A percentile compares a stretch with the other conserved stretches of the same genome.
Evolutionary conservation across 2,113 vertebrate species (phyloP).

Genomic region (Oryzias celebensis): DNA sequence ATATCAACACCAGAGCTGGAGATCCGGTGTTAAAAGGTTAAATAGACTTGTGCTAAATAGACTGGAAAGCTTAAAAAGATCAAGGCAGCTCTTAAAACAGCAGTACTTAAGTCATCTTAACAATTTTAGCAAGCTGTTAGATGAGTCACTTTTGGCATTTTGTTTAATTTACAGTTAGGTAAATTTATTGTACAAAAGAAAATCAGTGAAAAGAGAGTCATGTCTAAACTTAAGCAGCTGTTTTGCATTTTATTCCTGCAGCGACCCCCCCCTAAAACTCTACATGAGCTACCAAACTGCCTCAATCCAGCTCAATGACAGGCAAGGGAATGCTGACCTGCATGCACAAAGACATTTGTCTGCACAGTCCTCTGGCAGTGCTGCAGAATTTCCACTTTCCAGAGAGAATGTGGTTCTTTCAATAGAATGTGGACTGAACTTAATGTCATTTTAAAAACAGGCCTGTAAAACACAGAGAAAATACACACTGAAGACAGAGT

Average conservation of each 20-base stretch:
- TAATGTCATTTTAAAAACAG: constrained; percentile 22
- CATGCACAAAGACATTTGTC: constrained; percentile 39
- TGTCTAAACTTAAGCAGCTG: too few relatives aligned
- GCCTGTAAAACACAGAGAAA: neutral
- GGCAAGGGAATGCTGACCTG: constrained; percentile 39
- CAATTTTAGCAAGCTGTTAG: too few relatives aligned
- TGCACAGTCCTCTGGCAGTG: constrained; percentile 32
- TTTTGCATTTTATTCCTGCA: constrained; percentile 24
- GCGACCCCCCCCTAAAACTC: constrained; percentile 17
- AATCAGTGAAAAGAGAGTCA: too few relatives aligned
- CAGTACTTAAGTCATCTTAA: too few relatives aligned
- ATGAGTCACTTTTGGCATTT: too few relatives aligned
- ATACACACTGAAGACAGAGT: constrained; percentile 11
- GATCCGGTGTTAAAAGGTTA: too few relatives aligned
- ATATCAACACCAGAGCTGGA: too few relatives aligned
- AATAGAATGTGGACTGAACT: constrained; percentile 14
- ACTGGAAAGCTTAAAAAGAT: too few relatives aligned
- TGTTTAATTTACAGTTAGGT: too few relatives aligned
- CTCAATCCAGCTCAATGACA: neutral
- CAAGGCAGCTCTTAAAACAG: too few relatives aligned
- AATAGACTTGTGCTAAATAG: too few relatives aligned
- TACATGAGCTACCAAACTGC: constrained; percentile 14
- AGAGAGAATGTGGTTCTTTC: constrained; percentile 20
- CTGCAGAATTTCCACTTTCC: constrained; percentile 21
- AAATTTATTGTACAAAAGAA: too few relatives aligned